A percentile compares a stretch with the other conserved stretches of the same genome.
phyloP scores from a whole-genome alignment of 2,797 vertebrate species.

The Enteromius fasciolatus region DNA sequence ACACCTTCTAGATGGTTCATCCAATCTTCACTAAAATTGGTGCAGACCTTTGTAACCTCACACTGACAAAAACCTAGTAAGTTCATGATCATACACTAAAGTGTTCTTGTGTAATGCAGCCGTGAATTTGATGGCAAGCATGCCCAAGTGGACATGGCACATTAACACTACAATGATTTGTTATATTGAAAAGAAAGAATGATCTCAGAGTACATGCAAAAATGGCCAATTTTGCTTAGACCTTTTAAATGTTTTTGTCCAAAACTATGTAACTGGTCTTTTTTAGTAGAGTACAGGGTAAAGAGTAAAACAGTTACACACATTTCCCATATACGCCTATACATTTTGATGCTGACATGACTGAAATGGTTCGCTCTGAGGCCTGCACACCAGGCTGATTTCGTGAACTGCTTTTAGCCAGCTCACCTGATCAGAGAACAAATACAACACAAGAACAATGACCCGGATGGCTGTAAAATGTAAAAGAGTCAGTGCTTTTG shows the following conservation, averaged over 20 bases:
- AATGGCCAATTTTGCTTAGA: too few species aligned
- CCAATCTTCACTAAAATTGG: not conserved
- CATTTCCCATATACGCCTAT: not conserved
- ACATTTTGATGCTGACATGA: not conserved
- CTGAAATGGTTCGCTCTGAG: not conserved
- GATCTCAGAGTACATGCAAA: not conserved
- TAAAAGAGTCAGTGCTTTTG: not conserved
- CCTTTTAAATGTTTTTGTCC: too few species aligned
- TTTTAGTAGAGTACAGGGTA: not conserved
- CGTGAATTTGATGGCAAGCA: not conserved
- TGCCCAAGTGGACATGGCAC: not conserved
- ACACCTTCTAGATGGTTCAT: not conserved
- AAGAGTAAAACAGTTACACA: not conserved
- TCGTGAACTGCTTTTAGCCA: not conserved
- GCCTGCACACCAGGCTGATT: not conserved
- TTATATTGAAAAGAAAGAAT: not conserved
- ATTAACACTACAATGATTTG: not conserved
- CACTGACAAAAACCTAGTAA: not conserved
- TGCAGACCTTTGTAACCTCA: not conserved
- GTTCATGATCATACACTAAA: not conserved
- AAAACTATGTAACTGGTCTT: not conserved
- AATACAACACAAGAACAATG: not conserved
- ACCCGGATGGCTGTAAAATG: not conserved
- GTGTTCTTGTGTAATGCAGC: not conserved
- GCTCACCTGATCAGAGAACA: not conserved